These are phyloP conservation scores for Mastigias papua DNA, from an alignment of 30 jellyfish, hydroid and myxozoan species.

Conservation along the genomic window DNA sequence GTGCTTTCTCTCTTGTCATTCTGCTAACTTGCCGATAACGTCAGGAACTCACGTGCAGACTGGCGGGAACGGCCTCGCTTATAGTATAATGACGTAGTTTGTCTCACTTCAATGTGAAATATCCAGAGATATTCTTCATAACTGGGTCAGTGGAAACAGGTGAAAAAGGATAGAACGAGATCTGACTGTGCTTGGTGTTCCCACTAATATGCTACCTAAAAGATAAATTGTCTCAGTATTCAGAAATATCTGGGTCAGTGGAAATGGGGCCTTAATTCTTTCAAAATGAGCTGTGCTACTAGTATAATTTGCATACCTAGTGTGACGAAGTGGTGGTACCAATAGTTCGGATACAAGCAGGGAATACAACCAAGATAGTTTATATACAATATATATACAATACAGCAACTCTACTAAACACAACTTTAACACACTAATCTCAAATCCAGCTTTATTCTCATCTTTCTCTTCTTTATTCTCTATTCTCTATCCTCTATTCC, in stretches of 20 bases:
- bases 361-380: no score
- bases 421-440: no score
- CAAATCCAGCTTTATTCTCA: no score
- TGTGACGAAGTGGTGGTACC: no score
- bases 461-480: no score
- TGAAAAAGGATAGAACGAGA: not conserved
- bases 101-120: slow-evolving; percentile 1
- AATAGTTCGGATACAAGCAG: no score
- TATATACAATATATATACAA: no score
- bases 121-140: not conserved
- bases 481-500: no score
- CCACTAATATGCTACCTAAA: not conserved
- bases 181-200: not conserved
- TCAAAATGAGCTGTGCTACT: no score
- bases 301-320: no score
- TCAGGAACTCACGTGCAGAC: not conserved
- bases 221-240: not conserved
- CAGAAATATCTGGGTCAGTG: not conserved
- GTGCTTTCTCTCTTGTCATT: slow-evolving; percentile 2
- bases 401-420: no score
- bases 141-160: not conserved
- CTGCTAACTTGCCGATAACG: not conserved
- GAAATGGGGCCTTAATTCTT: not conserved
- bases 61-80: slow-evolving; percentile 8
- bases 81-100: not conserved